These are phyloP conservation scores for Odocoileus hemionus DNA, from an alignment of 2,113 vertebrate genomes.

Conservation along the genomic window DNA sequence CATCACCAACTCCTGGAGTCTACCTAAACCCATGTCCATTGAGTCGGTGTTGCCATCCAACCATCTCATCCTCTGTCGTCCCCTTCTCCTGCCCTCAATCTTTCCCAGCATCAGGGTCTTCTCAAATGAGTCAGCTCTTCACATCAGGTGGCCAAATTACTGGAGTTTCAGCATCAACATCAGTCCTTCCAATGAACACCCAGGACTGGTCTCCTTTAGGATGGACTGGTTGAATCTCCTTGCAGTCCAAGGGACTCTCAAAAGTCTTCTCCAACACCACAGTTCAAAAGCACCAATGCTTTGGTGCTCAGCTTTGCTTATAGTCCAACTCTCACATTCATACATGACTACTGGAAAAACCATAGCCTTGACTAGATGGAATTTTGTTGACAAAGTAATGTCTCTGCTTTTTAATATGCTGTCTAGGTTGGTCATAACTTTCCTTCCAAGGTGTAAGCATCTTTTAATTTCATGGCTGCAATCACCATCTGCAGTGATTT, in stretches of 20 bases:
- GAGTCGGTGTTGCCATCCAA: neutral
- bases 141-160: neutral
- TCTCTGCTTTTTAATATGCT: neutral
- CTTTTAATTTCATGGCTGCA: neutral
- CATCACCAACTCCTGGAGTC: neutral
- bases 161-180: neutral
- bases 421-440: neutral
- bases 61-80: neutral
- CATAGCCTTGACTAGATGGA: neutral
- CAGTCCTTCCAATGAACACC: neutral
- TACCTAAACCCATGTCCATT: neutral
- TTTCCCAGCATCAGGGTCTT: neutral
- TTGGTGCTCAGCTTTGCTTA: fast-evolving
- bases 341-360: neutral
- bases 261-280: neutral
- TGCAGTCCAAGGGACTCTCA: neutral
- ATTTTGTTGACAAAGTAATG: neutral
- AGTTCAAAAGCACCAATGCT: neutral
- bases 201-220: neutral
- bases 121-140: neutral
- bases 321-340: neutral
- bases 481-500: neutral
- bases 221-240: neutral
- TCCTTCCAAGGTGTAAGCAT: neutral
- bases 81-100: neutral